Conservation (phyloP, 1,140 invertebrate genomes). For the Chrysomallon squamiferum region DNA sequence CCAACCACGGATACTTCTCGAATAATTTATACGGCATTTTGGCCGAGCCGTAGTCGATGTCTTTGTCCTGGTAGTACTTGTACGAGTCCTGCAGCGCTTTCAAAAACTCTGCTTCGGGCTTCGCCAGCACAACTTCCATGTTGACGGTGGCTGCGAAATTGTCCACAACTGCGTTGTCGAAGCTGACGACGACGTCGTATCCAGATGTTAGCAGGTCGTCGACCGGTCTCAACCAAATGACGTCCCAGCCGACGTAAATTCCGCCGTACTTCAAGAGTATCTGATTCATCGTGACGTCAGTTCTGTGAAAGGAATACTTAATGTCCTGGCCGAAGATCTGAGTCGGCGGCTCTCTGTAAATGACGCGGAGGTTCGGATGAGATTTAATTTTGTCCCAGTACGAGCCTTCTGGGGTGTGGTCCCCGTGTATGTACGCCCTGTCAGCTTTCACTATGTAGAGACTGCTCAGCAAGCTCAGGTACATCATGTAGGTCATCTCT, state of each 20-base stretch:
- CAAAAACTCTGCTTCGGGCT: conserved; percentile 42
- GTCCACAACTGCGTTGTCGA: conserved; percentile 38
- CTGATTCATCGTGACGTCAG: conserved; percentile 49
- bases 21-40: conserved; percentile 49
- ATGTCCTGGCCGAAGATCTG: conserved; percentile 39
- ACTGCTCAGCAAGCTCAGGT: conserved; percentile 47
- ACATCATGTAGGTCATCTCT: conserved; percentile 45
- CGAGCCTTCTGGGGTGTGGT: conserved; percentile 30
- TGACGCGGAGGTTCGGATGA: conserved; percentile 28
- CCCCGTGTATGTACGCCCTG: conserved; percentile 44
- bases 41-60: conserved; percentile 49
- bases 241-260: conserved; percentile 55
- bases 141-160: conserved; percentile 46
- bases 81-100: conserved; percentile 38
- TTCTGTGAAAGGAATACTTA: conserved; percentile 39
- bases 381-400: conserved; percentile 37
- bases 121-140: conserved; percentile 49
- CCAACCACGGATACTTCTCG: conserved; percentile 41
- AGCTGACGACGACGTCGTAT: conserved; percentile 39
- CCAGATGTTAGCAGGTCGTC: conserved; percentile 31
- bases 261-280: conserved; percentile 53
- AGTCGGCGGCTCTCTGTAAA: conserved; percentile 36
- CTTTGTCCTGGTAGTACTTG: conserved; percentile 34
- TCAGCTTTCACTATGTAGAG: conserved; percentile 43
- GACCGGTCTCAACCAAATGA: conserved; percentile 41